Evolutionary conservation across 2,797 vertebrate species (phyloP).

Genomic region (Anisognathus igniventris): DNA sequence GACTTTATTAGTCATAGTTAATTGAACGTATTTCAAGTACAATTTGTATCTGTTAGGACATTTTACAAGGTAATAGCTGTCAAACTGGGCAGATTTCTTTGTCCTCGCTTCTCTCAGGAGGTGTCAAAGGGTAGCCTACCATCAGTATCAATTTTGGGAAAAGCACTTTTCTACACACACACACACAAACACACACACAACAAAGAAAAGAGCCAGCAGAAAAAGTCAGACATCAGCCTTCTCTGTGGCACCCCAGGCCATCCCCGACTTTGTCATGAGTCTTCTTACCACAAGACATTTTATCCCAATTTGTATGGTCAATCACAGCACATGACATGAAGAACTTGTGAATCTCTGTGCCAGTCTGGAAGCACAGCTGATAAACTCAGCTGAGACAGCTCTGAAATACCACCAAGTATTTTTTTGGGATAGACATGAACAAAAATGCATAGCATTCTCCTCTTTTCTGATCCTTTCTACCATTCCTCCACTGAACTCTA

Average conservation of each 20-base stretch:
- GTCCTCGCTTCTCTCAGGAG: not conserved
- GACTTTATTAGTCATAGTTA: not conserved
- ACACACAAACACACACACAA: not conserved
- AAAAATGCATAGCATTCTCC: not conserved
- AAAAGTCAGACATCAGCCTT: not conserved
- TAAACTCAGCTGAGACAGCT: not conserved
- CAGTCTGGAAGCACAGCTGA: not conserved
- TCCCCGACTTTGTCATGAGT: not conserved
- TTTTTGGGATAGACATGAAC: not conserved
- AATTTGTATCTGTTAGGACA: not conserved
- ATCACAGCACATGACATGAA: not conserved
- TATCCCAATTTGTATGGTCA: not conserved
- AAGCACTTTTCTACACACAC: not conserved
- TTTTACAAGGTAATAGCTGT: not conserved
- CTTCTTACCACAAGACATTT: not conserved
- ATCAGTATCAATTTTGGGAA: not conserved
- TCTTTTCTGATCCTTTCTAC: not conserved
- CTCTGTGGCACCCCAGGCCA: not conserved
- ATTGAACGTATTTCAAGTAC: not conserved
- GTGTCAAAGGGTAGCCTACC: not conserved
- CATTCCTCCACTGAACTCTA: not conserved
- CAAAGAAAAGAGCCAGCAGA: not conserved
- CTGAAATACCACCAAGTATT: not conserved
- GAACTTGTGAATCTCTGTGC: not conserved
- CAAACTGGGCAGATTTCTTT: not conserved